Conservation (phyloP, 2,888 invertebrate genomes). For the Zygaena filipendulae region DNA sequence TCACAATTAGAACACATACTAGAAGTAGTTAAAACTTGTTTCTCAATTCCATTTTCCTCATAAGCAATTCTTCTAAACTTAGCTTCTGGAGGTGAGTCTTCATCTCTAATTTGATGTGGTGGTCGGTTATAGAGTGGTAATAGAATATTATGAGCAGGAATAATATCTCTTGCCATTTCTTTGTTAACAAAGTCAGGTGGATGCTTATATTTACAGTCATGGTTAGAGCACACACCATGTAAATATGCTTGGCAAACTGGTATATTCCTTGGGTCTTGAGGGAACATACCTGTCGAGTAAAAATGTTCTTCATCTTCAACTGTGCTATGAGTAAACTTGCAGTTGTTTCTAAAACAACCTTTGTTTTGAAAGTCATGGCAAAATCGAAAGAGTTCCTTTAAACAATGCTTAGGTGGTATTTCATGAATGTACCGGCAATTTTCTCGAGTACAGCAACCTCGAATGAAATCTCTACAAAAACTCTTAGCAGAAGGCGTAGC, state of each 20-base stretch:
- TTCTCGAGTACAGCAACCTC: slow-evolving; percentile 63
- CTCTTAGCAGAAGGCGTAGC: slow-evolving; percentile 23
- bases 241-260: slow-evolving; percentile 72
- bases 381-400: slow-evolving; percentile 58
- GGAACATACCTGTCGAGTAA: slow-evolving; percentile 70
- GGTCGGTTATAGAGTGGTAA: slow-evolving; percentile 32
- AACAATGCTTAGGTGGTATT: slow-evolving; percentile 35
- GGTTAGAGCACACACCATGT: slow-evolving; percentile 66
- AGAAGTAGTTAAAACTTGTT: slow-evolving; percentile 33
- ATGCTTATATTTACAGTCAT: slow-evolving; percentile 44
- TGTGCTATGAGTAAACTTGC: slow-evolving; percentile 77
- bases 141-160: slow-evolving; percentile 21
- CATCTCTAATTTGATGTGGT: slow-evolving; percentile 36
- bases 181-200: too few relatives aligned
- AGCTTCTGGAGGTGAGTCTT: slow-evolving; percentile 52
- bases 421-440: slow-evolving; percentile 59
- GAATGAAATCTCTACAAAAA: slow-evolving; percentile 61
- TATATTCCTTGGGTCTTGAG: slow-evolving; percentile 48
- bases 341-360: slow-evolving; percentile 71
- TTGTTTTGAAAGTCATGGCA: slow-evolving; percentile 77
- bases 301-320: slow-evolving; percentile 77
- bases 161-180: slow-evolving; percentile 31
- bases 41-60: slow-evolving; percentile 40
- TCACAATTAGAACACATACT: slow-evolving; percentile 48
- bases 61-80: slow-evolving; percentile 45